Conservation (phyloP, 2,797 vertebrate genomes). For the Poliocrania exsul region DNA sequence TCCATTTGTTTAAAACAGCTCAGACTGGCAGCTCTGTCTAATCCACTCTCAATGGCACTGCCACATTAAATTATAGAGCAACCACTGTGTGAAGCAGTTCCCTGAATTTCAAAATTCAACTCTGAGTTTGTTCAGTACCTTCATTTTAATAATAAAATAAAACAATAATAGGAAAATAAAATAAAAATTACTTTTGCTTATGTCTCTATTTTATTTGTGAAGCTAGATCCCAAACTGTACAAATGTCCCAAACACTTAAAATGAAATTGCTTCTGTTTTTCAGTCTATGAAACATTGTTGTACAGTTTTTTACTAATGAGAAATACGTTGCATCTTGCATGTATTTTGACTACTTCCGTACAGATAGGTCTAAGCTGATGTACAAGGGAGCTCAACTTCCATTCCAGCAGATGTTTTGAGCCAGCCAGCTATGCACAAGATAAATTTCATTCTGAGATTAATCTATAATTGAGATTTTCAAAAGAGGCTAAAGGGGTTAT, state of each 20-base stretch:
- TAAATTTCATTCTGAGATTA: conserved; percentile 11
- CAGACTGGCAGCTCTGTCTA: conserved; percentile 65
- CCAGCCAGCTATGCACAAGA: background rate
- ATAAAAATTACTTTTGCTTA: background rate
- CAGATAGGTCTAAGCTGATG: background rate
- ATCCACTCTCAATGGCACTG: conserved; percentile 61
- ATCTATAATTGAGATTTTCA: conserved; percentile 1
- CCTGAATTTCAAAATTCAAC: conserved; percentile 55
- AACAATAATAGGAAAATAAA: background rate
- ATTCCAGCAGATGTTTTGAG: background rate
- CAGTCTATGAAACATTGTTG: background rate
- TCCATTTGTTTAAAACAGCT: conserved; percentile 72
- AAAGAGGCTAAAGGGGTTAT: background rate
- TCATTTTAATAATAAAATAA: background rate
- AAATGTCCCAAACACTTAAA: background rate
- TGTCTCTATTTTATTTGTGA: background rate
- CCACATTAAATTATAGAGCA: conserved; percentile 60
- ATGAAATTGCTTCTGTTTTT: background rate
- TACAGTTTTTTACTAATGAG: background rate
- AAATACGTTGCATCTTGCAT: background rate
- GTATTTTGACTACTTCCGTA: background rate
- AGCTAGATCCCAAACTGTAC: background rate
- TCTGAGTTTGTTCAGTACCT: background rate
- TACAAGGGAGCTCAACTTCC: background rate
- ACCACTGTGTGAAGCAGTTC: conserved; percentile 13